Conservation (phyloP, 2,113 vertebrate genomes). For the Cryptotis parvus region DNA sequence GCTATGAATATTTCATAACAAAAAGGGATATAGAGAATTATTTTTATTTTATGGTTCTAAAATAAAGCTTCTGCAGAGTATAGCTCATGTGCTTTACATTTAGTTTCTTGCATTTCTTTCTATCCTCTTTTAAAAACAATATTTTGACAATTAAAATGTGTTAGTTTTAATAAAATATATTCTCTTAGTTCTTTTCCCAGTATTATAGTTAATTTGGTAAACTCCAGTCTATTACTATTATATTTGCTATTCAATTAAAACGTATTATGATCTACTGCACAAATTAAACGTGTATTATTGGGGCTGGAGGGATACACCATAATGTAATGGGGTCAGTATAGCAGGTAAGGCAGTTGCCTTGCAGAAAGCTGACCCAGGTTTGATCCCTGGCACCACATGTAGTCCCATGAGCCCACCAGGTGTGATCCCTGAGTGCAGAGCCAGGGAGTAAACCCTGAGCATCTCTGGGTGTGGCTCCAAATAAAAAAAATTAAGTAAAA, state of each 20-base stretch:
- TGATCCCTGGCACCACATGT: too few species aligned
- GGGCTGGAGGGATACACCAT: too few species aligned
- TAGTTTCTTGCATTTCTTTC: background rate
- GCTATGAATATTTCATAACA: conserved; percentile 38
- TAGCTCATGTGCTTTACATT: conserved; percentile 7
- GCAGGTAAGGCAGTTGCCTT: too few species aligned
- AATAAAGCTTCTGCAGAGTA: background rate
- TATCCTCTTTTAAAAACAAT: conserved; percentile 25
- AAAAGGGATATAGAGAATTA: background rate
- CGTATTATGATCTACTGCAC: conserved; percentile 50
- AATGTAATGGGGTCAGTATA: too few species aligned
- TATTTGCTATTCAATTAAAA: conserved; percentile 53
- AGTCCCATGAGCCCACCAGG: too few species aligned
- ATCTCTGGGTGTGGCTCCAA: too few species aligned
- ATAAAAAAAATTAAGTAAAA: background rate
- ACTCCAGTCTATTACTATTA: conserved; percentile 48
- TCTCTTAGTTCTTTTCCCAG: conserved; percentile 38
- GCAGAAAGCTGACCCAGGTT: too few species aligned
- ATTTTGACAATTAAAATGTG: conserved; percentile 32
- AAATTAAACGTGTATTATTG: background rate
- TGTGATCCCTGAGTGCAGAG: too few species aligned
- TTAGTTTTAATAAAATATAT: conserved; percentile 53
- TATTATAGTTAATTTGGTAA: conserved; percentile 44
- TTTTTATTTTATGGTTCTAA: conserved; percentile 8
- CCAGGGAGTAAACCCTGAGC: too few species aligned